Percentiles rank a stretch among this genome's conserved stretches.
Evolutionary conservation across 2,888 invertebrate genomes (phyloP).

Genomic region (Notodonta ziczac): DNA sequence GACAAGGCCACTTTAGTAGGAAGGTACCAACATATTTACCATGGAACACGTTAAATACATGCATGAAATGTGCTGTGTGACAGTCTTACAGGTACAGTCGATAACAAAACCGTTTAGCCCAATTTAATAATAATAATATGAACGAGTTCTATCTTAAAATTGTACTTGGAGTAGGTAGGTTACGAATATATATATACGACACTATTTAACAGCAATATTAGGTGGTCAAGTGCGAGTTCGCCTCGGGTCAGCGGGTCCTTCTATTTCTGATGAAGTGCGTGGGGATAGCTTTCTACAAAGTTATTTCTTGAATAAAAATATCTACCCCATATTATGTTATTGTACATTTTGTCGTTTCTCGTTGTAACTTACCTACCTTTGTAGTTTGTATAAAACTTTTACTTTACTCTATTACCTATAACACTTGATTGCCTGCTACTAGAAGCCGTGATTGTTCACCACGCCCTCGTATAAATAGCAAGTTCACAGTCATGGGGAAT

Average conservation of each 20-base stretch:
- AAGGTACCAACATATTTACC: slow-evolving; percentile 26
- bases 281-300: no score
- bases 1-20: slow-evolving; percentile 60
- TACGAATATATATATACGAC: background rate
- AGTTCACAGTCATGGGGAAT: slow-evolving; percentile 77
- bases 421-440: slow-evolving; percentile 56
- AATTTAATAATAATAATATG: background rate
- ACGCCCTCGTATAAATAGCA: slow-evolving; percentile 79
- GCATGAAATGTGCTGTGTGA: slow-evolving; percentile 31
- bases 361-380: no score
- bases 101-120: slow-evolving; percentile 19
- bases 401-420: slow-evolving; percentile 17
- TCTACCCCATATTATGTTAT: no score
- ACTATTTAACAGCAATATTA: background rate
- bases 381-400: no score
- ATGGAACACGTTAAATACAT: slow-evolving; percentile 29
- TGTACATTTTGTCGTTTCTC: no score
- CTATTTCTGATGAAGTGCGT: background rate
- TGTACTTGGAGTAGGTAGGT: background rate
- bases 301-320: no score
- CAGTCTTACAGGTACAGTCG: slow-evolving; percentile 42
- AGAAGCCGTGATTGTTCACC: slow-evolving; percentile 67
- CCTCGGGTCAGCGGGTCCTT: no score
- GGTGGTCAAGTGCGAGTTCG: background rate
- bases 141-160: slow-evolving; percentile 1